Evolutionary conservation across 2,113 vertebrate genomes (phyloP).

Genomic region (Acinonyx jubatus): DNA sequence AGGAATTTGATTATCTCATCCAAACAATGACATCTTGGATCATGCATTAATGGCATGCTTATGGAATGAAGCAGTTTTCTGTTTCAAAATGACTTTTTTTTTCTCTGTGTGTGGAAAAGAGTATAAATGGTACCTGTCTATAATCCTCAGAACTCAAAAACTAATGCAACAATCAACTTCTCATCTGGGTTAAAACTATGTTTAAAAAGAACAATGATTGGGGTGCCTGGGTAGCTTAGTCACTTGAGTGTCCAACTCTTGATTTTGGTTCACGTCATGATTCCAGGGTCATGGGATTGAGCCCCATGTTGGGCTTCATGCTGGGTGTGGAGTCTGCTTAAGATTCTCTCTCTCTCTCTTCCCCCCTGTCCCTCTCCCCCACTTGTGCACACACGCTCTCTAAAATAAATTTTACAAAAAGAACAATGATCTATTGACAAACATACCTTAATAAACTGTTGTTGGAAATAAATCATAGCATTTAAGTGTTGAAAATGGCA

Average conservation of each 20-base stretch:
- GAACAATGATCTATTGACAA: conserved; percentile 15
- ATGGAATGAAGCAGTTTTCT: conserved; percentile 73
- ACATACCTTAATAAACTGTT: not conserved
- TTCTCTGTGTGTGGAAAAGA: not conserved
- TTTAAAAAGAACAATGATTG: conserved; percentile 26
- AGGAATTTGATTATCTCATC: conserved; percentile 77
- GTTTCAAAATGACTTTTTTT: conserved; percentile 64
- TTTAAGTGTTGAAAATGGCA: conserved; percentile 10
- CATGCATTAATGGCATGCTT: conserved; percentile 70
- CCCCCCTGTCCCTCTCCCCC: too few species aligned
- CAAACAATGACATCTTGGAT: conserved; percentile 74
- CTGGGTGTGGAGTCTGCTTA: too few species aligned
- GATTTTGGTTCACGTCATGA: too few species aligned
- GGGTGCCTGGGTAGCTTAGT: too few species aligned
- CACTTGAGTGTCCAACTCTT: too few species aligned
- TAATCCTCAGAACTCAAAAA: conserved; percentile 51
- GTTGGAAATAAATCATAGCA: not conserved
- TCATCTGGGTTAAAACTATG: not conserved
- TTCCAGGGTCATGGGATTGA: too few species aligned
- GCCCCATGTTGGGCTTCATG: too few species aligned
- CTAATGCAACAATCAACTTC: conserved; percentile 1
- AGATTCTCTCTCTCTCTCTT: too few species aligned
- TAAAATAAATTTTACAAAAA: not conserved
- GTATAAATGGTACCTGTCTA: conserved; percentile 35
- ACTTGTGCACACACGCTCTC: too few species aligned